Percentiles rank a stretch among this genome's conserved stretches.
phyloP scores from a whole-genome alignment of 2,113 vertebrate genomes.

The Stomatorhinus ivindoensis region DNA sequence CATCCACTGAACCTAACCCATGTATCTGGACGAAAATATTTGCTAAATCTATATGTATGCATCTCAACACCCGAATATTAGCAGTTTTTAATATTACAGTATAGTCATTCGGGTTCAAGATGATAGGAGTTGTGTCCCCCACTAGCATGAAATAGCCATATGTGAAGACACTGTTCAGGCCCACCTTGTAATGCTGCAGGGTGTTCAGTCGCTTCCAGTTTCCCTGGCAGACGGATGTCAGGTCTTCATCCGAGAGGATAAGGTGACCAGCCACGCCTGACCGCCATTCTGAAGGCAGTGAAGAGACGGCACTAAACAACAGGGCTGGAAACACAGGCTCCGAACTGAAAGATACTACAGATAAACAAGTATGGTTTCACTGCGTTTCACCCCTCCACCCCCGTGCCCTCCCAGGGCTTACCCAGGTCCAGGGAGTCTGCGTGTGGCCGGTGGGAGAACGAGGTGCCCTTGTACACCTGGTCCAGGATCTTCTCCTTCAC shows the following conservation, averaged over 20 bases:
- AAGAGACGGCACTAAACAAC: background rate
- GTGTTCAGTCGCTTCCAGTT: conserved; percentile 95
- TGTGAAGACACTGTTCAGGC: background rate
- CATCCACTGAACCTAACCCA: background rate
- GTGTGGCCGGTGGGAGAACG: conserved; percentile 83
- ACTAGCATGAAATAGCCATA: background rate
- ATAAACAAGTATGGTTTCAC: background rate
- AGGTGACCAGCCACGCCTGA: conserved; percentile 92
- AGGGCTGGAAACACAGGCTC: background rate
- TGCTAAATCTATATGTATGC: background rate
- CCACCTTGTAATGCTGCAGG: conserved; percentile 92
- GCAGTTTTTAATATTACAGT: background rate
- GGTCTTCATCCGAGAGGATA: conserved; percentile 90
- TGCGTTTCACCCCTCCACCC: background rate
- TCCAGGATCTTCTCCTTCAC: conserved; percentile 97
- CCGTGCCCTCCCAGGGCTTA: conserved; percentile 50
- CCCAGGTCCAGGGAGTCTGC: conserved; percentile 84
- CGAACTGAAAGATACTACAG: background rate
- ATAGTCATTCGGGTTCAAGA: background rate
- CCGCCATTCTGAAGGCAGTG: conserved; percentile 74
- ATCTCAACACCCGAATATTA: background rate
- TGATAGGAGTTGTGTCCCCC: background rate
- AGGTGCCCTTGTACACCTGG: conserved; percentile 85
- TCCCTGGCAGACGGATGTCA: conserved; percentile 89
- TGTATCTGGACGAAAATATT: background rate